A percentile compares a stretch with the other conserved stretches of the same genome.
These are phyloP conservation scores for Epirrhoe tristata DNA, from an alignment of 2,888 invertebrate genomes.

Conservation along the genomic window DNA sequence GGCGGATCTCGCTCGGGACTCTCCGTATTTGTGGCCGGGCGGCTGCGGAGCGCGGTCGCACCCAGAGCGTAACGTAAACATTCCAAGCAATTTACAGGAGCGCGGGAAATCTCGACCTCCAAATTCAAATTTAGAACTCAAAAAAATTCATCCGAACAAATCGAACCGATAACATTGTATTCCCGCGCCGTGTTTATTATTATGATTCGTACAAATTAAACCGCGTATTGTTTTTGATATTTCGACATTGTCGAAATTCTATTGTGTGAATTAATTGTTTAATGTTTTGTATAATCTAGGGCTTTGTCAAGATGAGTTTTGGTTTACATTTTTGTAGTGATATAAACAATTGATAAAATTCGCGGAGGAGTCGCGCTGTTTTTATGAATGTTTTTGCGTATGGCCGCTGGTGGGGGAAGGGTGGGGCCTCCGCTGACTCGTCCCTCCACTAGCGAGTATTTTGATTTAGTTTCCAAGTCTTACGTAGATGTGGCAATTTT, in stretches of 20 bases:
- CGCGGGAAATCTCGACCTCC: slow-evolving; percentile 76
- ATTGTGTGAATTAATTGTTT: slow-evolving; percentile 78
- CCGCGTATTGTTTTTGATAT: slow-evolving; percentile 77
- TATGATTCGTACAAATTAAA: slow-evolving; percentile 75
- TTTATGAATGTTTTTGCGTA: slow-evolving; percentile 85
- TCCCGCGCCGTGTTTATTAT: slow-evolving; percentile 71
- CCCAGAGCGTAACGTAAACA: slow-evolving; percentile 53
- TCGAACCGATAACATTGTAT: slow-evolving; percentile 63
- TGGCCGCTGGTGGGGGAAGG: slow-evolving; percentile 77
- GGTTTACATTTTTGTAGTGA: slow-evolving; percentile 73
- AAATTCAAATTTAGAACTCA: slow-evolving; percentile 46
- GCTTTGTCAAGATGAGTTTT: slow-evolving; percentile 68
- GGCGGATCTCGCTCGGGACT: slow-evolving; percentile 59
- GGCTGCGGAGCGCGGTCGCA: slow-evolving; percentile 78
- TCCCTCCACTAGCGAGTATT: slow-evolving; percentile 84
- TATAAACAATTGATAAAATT: slow-evolving; percentile 82
- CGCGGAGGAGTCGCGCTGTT: slow-evolving; percentile 78
- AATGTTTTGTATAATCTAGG: slow-evolving; percentile 71
- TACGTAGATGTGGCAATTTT: slow-evolving; percentile 83
- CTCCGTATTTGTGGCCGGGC: slow-evolving; percentile 76
- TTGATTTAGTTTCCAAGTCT: slow-evolving; percentile 85
- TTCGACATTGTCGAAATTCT: slow-evolving; percentile 77
- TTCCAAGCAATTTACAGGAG: slow-evolving; percentile 64
- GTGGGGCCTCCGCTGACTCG: slow-evolving; percentile 81
- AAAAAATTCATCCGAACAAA: slow-evolving; percentile 54